These are phyloP conservation scores for Oxyruncus cristatus DNA, from an alignment of 2,113 vertebrate genomes.

Conservation along the genomic window DNA sequence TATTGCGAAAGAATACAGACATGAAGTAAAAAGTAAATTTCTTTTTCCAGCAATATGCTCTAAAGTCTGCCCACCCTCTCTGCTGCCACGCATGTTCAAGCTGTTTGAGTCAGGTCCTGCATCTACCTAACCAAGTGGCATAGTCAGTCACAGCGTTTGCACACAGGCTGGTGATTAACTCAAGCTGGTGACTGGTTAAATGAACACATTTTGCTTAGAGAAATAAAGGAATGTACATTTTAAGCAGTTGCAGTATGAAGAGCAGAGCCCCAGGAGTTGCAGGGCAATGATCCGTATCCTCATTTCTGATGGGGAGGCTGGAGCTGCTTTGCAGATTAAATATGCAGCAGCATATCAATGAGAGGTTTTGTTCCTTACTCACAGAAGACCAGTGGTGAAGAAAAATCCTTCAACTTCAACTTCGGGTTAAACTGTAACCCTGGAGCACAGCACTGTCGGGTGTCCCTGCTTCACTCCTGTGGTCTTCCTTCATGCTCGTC, in stretches of 20 bases:
- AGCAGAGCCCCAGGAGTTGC: neutral
- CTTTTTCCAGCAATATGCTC: neutral
- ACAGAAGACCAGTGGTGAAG: neutral
- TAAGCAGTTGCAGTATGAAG: neutral
- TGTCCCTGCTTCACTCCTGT: neutral
- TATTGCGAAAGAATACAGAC: neutral
- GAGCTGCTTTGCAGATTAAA: neutral
- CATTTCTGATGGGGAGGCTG: neutral
- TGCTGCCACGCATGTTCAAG: rapidly evolving
- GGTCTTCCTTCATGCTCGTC: neutral
- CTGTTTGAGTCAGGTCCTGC: neutral
- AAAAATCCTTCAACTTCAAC: neutral
- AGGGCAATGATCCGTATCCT: neutral
- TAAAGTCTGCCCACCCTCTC: neutral
- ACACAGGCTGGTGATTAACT: neutral
- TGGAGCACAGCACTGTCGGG: neutral
- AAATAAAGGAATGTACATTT: neutral
- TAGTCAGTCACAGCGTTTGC: neutral
- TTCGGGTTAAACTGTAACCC: slow-evolving; percentile 33
- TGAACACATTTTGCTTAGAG: neutral
- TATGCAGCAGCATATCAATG: neutral
- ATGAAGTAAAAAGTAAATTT: neutral
- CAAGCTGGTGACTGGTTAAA: neutral
- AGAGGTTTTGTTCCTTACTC: neutral
- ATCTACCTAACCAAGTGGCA: neutral